Conservation (phyloP, 2,113 vertebrate species). For the Colaptes auratus region DNA sequence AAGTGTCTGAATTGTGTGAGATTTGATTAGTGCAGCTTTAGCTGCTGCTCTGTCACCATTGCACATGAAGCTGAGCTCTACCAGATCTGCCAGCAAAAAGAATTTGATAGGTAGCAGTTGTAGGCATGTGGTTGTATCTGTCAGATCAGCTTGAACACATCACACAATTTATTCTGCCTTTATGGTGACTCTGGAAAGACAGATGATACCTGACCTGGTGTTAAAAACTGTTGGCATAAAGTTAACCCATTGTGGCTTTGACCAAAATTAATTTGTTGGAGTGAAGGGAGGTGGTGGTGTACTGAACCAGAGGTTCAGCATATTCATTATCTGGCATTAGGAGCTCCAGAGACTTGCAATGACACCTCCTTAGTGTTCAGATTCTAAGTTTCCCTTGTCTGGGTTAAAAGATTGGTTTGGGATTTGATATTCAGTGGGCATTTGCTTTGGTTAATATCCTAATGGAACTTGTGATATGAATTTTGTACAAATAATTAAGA, state of each 20-base stretch:
- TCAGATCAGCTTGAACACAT: neutral
- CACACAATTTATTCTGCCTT: neutral
- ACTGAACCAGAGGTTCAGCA: neutral
- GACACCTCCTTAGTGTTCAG: rapidly evolving
- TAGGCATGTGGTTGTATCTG: neutral
- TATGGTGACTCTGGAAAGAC: neutral
- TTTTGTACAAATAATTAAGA: neutral
- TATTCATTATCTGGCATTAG: neutral
- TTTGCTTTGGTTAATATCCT: neutral
- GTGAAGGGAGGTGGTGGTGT: rapidly evolving
- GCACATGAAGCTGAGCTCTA: neutral
- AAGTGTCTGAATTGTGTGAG: neutral
- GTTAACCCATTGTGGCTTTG: neutral
- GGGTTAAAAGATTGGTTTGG: neutral
- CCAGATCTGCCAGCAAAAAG: neutral
- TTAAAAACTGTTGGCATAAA: neutral
- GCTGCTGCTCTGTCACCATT: neutral
- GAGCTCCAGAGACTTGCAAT: neutral
- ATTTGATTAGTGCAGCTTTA: neutral
- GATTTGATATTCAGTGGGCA: neutral
- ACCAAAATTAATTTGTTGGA: neutral
- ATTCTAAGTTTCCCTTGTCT: neutral
- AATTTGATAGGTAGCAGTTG: neutral
- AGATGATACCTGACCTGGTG: neutral
- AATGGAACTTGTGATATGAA: neutral